phyloP scores from a whole-genome alignment of 1,140 invertebrate genomes.

The Polyergus mexicanus region DNA sequence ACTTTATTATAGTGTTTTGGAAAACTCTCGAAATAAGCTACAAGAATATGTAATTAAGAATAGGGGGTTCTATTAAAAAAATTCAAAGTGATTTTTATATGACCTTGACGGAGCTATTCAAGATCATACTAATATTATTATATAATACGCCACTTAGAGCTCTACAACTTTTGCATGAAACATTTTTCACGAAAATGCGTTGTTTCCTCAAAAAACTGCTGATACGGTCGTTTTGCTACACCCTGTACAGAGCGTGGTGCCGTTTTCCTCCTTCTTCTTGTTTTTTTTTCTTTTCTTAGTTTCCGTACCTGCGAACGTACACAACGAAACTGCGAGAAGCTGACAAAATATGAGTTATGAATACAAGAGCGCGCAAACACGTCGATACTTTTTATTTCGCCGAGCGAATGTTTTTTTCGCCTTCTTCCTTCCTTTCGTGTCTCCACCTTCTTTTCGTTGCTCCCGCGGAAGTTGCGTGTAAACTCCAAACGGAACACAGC shows the following conservation, averaged over 20 bases:
- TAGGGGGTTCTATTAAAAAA: too few relatives aligned
- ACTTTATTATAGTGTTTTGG: too few relatives aligned
- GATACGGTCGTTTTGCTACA: too few relatives aligned
- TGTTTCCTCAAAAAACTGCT: too few relatives aligned
- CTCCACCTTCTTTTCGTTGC: neutral
- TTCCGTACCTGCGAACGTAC: neutral
- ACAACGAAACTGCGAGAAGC: constrained; percentile 30
- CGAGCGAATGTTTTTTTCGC: constrained; percentile 46
- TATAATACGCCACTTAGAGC: too few relatives aligned
- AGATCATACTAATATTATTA: too few relatives aligned
- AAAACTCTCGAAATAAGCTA: too few relatives aligned
- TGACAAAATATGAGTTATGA: constrained; percentile 57
- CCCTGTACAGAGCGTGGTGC: constrained; percentile 27
- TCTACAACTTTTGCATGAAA: too few relatives aligned
- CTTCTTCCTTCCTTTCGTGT: neutral
- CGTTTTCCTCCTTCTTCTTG: neutral
- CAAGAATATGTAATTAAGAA: too few relatives aligned
- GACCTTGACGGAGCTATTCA: too few relatives aligned
- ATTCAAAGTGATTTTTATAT: too few relatives aligned
- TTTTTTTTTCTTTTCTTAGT: constrained; percentile 7
- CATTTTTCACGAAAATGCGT: too few relatives aligned
- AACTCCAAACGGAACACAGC: neutral
- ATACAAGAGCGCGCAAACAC: constrained; percentile 60
- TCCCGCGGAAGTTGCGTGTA: constrained; percentile 23
- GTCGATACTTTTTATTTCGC: constrained; percentile 58